Evolutionary conservation across 2,113 vertebrate species (phyloP).

Genomic region (Megaceryle torquata): DNA sequence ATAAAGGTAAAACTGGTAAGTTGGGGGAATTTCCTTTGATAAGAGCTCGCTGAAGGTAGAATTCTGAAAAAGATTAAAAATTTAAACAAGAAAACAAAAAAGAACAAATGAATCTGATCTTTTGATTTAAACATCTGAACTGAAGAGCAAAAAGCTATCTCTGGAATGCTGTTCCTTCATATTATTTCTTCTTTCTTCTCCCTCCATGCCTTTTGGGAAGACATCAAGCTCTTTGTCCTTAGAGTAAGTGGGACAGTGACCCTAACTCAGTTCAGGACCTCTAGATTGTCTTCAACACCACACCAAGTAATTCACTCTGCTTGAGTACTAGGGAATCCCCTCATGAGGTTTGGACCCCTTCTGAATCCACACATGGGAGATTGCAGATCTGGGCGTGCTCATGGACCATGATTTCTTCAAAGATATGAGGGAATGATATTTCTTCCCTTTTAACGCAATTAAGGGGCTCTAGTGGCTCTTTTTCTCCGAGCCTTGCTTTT

Average conservation of each 20-base stretch:
- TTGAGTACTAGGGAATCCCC: background rate
- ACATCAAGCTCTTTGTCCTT: background rate
- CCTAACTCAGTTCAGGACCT: background rate
- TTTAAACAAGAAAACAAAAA: background rate
- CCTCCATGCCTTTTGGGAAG: background rate
- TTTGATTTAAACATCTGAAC: background rate
- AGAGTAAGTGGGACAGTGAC: background rate
- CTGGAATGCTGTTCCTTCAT: background rate
- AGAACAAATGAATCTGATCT: background rate
- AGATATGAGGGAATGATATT: background rate
- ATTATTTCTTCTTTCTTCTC: background rate
- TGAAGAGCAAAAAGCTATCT: background rate
- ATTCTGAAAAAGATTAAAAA: background rate
- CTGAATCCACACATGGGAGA: background rate
- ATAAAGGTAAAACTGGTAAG: background rate
- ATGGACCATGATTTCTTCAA: background rate
- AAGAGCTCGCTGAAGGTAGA: background rate
- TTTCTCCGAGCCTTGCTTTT: background rate
- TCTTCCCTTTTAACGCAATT: background rate
- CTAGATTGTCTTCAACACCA: background rate
- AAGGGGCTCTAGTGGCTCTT: background rate
- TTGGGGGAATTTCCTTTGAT: background rate
- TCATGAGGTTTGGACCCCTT: background rate
- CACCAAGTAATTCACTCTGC: background rate
- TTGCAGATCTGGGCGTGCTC: rapidly evolving